Base-by-base conservation (phyloP, 1,140 invertebrate genomes). In the Conus betulinus region DNA sequence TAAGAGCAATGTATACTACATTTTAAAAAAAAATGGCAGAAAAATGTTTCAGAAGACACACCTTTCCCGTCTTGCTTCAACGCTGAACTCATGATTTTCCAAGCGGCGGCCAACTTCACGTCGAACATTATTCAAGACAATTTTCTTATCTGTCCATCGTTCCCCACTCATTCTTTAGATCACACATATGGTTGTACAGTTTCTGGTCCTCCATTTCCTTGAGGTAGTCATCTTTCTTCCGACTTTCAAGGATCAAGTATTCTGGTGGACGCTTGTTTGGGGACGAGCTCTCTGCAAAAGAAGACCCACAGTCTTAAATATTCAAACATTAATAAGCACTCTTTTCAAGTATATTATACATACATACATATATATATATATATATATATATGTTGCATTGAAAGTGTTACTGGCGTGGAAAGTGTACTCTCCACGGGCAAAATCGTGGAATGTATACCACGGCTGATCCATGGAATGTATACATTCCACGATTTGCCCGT, bases 91-190 rank as follows among this genome's bases (percentile, higher is more conserved):
- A n/a, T 93, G 92, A 52, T 89, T 92, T 79, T 93, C n/a, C 74
- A 93, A 89, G 51, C 93, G 86, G 57, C 83, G 88, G 57, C 93
- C 90, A 20, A 95, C 92, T 87, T 90, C 92, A 86, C 91, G 90
- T 91, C 92, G 93, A 6, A 94, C 91, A 53, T 91, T 93, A 81
- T 93, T 93, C 27, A 92, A 82, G 87, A 94, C 90, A 82, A 94
- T 92, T 90, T 92, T 93, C 91, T 88, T 94, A 88, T 95, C 94
- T 57, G 94, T 93, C 53, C 82, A 87, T 90, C 91, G 88, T 89
- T 95, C 94, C n/a, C 94, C 94, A 95, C 85, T 94, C 93, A 92
- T 93, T 95, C 88, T 94, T 94, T n/a, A 95, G 82, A 90, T 95
- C 94, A 91, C 87, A 91, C 7, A 93, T 86, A 90, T 91, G 89